phyloP scores from a whole-genome alignment of 2,888 invertebrate genomes.

The Leptarthrus brevirostris region DNA sequence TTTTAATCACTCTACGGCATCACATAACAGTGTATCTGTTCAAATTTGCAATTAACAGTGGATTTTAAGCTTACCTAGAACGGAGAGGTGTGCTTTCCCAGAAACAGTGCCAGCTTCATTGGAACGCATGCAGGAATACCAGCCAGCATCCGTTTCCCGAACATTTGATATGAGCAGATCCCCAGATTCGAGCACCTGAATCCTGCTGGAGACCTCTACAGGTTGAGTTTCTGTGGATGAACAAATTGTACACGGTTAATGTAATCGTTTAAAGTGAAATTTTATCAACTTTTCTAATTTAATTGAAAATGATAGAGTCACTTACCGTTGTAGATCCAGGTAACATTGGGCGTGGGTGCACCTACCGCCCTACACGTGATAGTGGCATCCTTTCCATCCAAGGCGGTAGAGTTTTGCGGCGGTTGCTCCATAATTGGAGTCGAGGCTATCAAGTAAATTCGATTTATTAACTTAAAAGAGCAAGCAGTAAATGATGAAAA shows the following conservation, averaged over 20 bases:
- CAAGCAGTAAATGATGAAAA: neutral
- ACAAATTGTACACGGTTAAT: neutral
- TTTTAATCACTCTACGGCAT: neutral
- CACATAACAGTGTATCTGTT: neutral
- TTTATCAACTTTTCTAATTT: neutral
- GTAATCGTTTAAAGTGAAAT: neutral
- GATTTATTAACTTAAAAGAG: slow-evolving; percentile 6
- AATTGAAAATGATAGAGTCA: slow-evolving; percentile 28
- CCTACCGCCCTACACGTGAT: slow-evolving; percentile 89
- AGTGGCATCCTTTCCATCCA: slow-evolving; percentile 93
- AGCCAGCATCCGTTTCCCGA: slow-evolving; percentile 84
- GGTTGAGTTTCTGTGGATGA: slow-evolving; percentile 70
- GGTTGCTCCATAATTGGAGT: slow-evolving; percentile 86
- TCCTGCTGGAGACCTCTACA: slow-evolving; percentile 77
- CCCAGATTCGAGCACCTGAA: slow-evolving; percentile 87
- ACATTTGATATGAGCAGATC: slow-evolving; percentile 90
- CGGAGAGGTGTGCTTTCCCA: slow-evolving; percentile 84
- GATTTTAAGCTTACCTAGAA: slow-evolving; percentile 75
- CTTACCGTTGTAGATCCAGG: slow-evolving; percentile 93
- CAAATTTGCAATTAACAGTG: neutral
- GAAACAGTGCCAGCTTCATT: slow-evolving; percentile 90
- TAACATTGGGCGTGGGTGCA: slow-evolving; percentile 89
- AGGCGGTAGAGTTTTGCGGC: slow-evolving; percentile 87
- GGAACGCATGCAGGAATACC: slow-evolving; percentile 87
- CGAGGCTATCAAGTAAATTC: slow-evolving; percentile 73